Conservation (phyloP, 2,113 vertebrate genomes). For the Crypturellus undulatus region DNA sequence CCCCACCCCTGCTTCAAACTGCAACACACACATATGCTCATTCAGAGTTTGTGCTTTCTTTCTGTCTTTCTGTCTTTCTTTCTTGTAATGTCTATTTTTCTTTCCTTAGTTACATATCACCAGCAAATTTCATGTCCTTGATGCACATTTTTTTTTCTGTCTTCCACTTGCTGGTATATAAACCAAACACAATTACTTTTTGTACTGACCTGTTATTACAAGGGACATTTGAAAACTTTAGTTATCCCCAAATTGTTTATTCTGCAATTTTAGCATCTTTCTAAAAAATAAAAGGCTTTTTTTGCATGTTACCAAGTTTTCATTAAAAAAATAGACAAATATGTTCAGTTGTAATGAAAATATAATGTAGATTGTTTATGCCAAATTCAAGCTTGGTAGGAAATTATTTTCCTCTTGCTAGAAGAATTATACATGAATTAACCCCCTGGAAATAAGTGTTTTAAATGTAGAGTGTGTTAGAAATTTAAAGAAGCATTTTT, state of each 20-base stretch:
- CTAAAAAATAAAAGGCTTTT: constrained; percentile 16
- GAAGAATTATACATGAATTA: constrained; percentile 50
- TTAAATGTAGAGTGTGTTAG: not conserved
- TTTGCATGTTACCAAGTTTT: constrained; percentile 31
- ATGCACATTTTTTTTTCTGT: not conserved
- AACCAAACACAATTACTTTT: not conserved
- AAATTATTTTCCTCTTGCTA: constrained; percentile 23
- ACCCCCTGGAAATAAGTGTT: constrained; percentile 18
- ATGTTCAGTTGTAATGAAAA: not conserved
- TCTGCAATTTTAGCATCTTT: constrained; percentile 50
- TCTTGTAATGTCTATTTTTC: no score
- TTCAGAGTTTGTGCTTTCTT: no score
- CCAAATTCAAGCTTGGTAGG: not conserved
- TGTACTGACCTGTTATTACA: not conserved
- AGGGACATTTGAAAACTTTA: not conserved
- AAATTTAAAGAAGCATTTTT: constrained; percentile 34
- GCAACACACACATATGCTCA: no score
- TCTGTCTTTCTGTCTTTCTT: no score
- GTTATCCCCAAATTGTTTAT: constrained; percentile 19
- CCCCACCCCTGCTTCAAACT: no score
- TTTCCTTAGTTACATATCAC: no score
- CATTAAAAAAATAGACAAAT: not conserved
- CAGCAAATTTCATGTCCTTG: no score
- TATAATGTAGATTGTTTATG: not conserved
- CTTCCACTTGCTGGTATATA: not conserved